Evolutionary conservation across 1,140 invertebrate genomes (phyloP), one percentile per base, ranked within the genome.

Genomic region (Heliconius nattereri): DNA sequence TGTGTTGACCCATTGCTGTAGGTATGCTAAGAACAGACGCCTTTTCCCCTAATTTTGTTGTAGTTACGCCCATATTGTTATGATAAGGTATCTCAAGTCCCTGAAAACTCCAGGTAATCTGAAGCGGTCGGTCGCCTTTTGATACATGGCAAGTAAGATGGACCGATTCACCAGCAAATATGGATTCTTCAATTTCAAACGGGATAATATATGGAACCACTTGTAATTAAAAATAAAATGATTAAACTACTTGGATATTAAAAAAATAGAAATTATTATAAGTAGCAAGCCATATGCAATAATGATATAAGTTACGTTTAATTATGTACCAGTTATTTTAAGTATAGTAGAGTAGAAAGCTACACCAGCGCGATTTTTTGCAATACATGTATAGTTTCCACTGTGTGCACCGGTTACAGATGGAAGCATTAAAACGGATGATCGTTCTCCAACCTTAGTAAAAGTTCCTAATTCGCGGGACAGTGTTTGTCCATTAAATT

Each of bases 21-120:
- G 97, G 96, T 81, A 98, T 97, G 29, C 96, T 97, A 78, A 98
- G 93, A 37, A 97, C 96, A 85, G 97, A 98, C 84, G 97, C 95
- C 92, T 96, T 96, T 94, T 98, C 96, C 94, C 98, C 95, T 89
- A 96, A 96, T 96, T 97, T 95, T 80, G 95, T 95, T 85, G 97
- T 95, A 79, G 95, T 95, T 89, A 99, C 94, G 82, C 97, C 96
- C 82, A 95, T 95, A 82, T 91, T 93, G 89, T 95, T 94, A 82
- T 96, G 93, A 84, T 95, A 94, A 85, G 96, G 95, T 78, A 95
- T 94, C 84, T 96, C 94, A 76, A 95, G 96, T 87, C 96, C 96
- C 84, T 96, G 96, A 84, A 95, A 95, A 85, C 90, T 95, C 83
- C 93, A 94, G 83, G 87, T 92, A 85, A 95, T 97, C 86, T 97